phyloP scores from a whole-genome alignment of 2,888 invertebrate species.

The Mesochorus sp. region DNA sequence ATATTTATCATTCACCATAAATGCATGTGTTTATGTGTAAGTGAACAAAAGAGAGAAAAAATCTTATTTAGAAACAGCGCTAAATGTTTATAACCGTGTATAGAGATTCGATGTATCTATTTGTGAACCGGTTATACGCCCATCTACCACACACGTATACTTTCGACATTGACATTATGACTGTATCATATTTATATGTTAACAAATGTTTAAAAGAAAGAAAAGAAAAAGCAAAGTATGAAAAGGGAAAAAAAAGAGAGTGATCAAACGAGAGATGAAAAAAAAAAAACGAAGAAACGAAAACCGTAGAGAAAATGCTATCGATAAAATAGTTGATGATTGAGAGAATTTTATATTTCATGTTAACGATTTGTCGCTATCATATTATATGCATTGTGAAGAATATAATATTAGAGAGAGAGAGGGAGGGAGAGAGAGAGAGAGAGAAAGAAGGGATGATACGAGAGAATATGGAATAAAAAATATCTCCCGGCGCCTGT shows the following conservation, averaged over 20 bases:
- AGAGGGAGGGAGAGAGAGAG: neutral
- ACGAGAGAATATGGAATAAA: no score
- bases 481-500: conserved; percentile 40
- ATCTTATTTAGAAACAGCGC: conserved; percentile 53
- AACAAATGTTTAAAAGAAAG: conserved; percentile 72
- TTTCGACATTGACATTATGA: conserved; percentile 72
- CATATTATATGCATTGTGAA: conserved; percentile 56
- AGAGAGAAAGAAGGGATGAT: neutral
- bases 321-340: conserved; percentile 77
- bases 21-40: conserved; percentile 62
- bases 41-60: conserved; percentile 46
- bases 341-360: conserved; percentile 81
- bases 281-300: conserved; percentile 44
- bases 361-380: conserved; percentile 72
- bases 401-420: conserved; percentile 10
- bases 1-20: conserved; percentile 64
- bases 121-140: conserved; percentile 38
- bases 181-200: conserved; percentile 80
- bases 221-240: conserved; percentile 64
- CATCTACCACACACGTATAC: conserved; percentile 7
- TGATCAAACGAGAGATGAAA: conserved; percentile 56
- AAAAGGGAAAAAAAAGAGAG: conserved; percentile 51
- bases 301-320: conserved; percentile 62
- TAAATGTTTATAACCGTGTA: conserved; percentile 56
- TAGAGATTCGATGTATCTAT: conserved; percentile 47